Evolutionary conservation across 1,140 invertebrate genomes (phyloP), one percentile per base, ranked within the genome.

Genomic region (Bradysia coprophila): DNA sequence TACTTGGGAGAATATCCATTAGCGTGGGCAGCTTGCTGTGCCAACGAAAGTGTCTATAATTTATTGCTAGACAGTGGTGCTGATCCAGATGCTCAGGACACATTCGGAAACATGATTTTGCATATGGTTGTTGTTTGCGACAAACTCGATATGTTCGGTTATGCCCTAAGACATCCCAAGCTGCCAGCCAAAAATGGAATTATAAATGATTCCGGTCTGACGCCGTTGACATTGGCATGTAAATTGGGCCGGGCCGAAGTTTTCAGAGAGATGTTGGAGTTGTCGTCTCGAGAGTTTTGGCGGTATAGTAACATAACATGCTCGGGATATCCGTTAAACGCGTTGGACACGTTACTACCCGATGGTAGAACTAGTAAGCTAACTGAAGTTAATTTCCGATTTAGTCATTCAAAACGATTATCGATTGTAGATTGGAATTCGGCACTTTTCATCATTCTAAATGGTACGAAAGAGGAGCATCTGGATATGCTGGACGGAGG

Each of bases 291-390:
- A 46, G 94, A 97, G 65, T 95, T 98, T 62, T 98, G 95, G 95
- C 68, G 93, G 32, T 98, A 97, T 64, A 95, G 90, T 51, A 97
- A 98, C 57, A 96, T 98, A 51, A 96, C 90, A n/a, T 98, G 94
- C 64, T 96, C 91, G 11, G 90, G 86, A 1, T 98, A 98, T 65
- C 91, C 93, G 0, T 65, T 98, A 2, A 92, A 91, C 62, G 90
- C 91, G 15, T 66, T 98, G 50, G 95, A 98, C 62, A 98, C 93
- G 1, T 75, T 98, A 43, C 64, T 88, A 40, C 87, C 91, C 8
- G 85, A 92, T 61, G 94, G 94, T 45, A 71, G 82, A 55, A 95
- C 90, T 49, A 96, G 92, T 95, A 71, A 72, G 75, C 18, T 36
- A n/a, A 11, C n/a, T 16, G 8, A 36, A 36, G 10, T 9, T 9